Conservation (phyloP, 2,797 vertebrate species). For the Zalophus californianus region DNA sequence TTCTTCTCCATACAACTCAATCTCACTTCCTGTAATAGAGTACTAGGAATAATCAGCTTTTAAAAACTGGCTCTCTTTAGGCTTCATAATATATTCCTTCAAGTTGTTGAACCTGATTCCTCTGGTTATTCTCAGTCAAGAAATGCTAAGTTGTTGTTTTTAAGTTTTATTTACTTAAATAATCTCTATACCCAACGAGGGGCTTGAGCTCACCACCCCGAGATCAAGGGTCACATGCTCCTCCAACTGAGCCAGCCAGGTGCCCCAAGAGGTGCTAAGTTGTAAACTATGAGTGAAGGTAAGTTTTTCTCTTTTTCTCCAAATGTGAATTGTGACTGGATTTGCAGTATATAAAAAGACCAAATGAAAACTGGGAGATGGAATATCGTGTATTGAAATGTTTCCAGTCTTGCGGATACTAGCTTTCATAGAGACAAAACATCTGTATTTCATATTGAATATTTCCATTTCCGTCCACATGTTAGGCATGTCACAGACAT, state of each 20-base stretch:
- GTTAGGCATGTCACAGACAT: conserved; percentile 7
- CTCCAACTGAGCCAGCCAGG: not conserved
- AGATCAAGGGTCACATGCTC: not conserved
- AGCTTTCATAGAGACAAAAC: not conserved
- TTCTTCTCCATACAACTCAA: not conserved
- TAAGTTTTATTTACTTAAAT: not conserved
- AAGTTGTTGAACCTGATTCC: not conserved
- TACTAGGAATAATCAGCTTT: not conserved
- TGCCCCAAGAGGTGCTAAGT: not conserved
- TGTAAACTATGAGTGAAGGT: not conserved
- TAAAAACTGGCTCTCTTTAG: conserved; percentile 22
- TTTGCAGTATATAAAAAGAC: conserved; percentile 4
- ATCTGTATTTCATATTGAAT: conserved; percentile 8
- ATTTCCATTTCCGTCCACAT: conserved; percentile 18
- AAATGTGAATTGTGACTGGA: conserved; percentile 6
- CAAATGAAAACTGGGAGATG: not conserved
- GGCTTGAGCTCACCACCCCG: not conserved
- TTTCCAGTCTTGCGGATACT: not conserved
- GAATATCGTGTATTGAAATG: not conserved
- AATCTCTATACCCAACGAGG: not conserved
- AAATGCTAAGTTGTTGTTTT: not conserved
- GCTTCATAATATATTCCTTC: not conserved
- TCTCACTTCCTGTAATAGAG: not conserved
- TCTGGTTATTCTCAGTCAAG: not conserved
- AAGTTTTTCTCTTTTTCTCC: not conserved